Percentiles rank a stretch among this genome's conserved stretches.
Conservation (phyloP, 2,888 invertebrate species). For the Acleris cristana region DNA sequence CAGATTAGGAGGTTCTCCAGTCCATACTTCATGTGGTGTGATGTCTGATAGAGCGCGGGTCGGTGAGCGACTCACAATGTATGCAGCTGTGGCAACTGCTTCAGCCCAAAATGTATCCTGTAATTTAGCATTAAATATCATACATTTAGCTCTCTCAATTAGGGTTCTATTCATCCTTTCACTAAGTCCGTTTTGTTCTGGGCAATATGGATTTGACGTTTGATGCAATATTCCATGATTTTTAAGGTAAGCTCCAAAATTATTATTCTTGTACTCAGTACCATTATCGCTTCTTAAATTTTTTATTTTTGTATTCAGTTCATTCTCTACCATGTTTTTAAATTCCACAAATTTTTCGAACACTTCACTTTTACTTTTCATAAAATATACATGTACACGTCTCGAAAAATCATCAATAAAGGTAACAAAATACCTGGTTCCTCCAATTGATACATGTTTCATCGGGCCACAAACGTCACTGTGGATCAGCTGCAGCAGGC, state of each 20-base stretch:
- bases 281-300: not conserved
- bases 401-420: not conserved
- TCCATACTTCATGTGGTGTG: slow-evolving; percentile 2
- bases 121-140: not conserved
- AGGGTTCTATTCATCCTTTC: not conserved
- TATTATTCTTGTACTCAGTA: not conserved
- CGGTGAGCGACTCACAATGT: slow-evolving; percentile 6
- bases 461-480: too few species aligned
- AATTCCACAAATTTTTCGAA: not conserved
- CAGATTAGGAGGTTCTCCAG: slow-evolving; percentile 40
- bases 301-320: not conserved
- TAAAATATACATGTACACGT: not conserved
- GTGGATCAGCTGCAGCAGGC: too few species aligned
- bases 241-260: not conserved
- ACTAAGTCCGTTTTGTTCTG: not conserved
- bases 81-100: not conserved
- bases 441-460: too few species aligned
- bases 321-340: not conserved
- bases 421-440: too few species aligned
- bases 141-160: not conserved
- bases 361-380: not conserved
- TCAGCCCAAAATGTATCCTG: not conserved
- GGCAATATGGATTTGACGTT: not conserved
- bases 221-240: not conserved
- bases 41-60: not conserved